Evolutionary conservation across 2,797 vertebrate genomes (phyloP).

Genomic region (Lindbergichthys nudifrons): DNA sequence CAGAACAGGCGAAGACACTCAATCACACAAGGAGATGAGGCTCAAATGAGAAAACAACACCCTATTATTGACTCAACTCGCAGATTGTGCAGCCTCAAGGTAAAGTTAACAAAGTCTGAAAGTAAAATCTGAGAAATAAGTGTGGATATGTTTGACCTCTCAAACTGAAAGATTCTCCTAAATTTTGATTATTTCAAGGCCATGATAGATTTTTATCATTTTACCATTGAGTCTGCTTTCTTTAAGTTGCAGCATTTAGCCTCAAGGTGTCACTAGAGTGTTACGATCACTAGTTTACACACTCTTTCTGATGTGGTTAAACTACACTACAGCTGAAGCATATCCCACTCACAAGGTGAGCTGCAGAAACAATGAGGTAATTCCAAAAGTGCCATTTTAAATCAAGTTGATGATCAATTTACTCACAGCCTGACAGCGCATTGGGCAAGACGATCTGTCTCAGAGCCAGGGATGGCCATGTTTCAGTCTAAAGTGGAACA

Average conservation of each 20-base stretch:
- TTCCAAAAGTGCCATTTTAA: constrained; percentile 70
- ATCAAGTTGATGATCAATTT: constrained; percentile 71
- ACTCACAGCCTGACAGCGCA: constrained; percentile 54
- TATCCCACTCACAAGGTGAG: constrained; percentile 34
- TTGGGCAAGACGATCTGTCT: constrained; percentile 56
- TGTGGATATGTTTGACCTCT: background rate
- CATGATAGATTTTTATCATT: background rate
- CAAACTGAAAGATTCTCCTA: background rate
- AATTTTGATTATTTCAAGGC: background rate
- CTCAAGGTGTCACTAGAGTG: constrained; percentile 77
- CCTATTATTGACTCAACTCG: constrained; percentile 18
- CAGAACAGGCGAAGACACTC: constrained; percentile 72
- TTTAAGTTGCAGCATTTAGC: constrained; percentile 22
- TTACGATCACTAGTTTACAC: constrained; percentile 5
- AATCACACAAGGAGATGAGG: constrained; percentile 60
- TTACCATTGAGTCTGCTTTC: background rate
- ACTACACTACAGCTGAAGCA: constrained; percentile 33
- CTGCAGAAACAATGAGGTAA: constrained; percentile 43
- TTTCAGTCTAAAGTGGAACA: constrained; percentile 61
- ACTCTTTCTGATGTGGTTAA: constrained; percentile 18
- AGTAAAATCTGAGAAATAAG: background rate
- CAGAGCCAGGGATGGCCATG: constrained; percentile 32
- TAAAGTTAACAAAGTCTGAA: constrained; percentile 40
- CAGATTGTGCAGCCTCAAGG: constrained; percentile 73
- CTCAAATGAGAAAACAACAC: constrained; percentile 33